Percentiles rank a stretch among this genome's conserved stretches.
Conservation (phyloP, 2,113 vertebrate species). For the Lanius collurio region DNA sequence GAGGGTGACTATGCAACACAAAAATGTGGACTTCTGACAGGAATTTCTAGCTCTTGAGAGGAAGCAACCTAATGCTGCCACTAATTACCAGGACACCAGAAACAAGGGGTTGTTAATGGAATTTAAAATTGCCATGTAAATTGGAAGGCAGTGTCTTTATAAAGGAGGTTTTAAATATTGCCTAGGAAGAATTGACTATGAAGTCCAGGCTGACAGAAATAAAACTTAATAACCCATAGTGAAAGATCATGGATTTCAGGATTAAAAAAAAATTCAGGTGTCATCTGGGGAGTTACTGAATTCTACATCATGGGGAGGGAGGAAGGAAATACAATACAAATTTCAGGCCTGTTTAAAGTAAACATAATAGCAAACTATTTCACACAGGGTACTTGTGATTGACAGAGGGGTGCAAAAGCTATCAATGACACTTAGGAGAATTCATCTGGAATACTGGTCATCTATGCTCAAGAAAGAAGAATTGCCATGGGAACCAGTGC, state of each 20-base stretch:
- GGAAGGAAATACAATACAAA: not conserved
- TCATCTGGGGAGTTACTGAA: not conserved
- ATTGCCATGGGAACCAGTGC: not conserved
- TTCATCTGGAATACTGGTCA: not conserved
- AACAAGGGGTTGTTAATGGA: not conserved
- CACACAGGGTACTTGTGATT: not conserved
- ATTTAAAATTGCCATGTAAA: not conserved
- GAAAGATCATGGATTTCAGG: not conserved
- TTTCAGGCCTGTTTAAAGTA: not conserved
- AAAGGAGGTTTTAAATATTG: not conserved
- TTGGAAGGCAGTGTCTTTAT: not conserved
- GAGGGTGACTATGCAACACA: not conserved
- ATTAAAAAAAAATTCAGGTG: not conserved
- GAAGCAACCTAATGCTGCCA: not conserved
- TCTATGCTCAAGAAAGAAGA: not conserved
- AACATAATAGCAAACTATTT: not conserved
- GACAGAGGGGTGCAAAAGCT: not conserved
- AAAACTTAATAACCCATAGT: not conserved
- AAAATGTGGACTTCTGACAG: not conserved
- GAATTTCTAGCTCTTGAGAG: constrained; percentile 10
- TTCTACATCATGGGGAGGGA: not conserved
- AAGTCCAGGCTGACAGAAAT: not conserved
- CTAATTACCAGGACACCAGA: not conserved
- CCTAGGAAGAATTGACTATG: not conserved
- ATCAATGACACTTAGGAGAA: not conserved